Evolutionary conservation across 2,113 vertebrate species (phyloP).

Genomic region (Microcebus griseorufus): DNA sequence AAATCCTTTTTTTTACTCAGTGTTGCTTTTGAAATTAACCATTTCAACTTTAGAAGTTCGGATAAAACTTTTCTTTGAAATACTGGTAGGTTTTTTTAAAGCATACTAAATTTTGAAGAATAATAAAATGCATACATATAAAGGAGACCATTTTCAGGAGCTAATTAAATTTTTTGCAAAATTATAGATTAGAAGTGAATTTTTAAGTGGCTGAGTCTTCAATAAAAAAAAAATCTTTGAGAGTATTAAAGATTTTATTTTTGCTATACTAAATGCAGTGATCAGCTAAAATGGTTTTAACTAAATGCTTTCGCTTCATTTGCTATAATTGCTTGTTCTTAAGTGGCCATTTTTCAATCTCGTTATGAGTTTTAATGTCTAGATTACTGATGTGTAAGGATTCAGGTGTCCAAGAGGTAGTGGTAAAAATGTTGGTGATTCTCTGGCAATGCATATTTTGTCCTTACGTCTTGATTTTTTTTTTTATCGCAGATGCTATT

Average conservation of each 20-base stretch:
- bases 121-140: constrained; percentile 47
- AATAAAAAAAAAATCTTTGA: constrained; percentile 41
- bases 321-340: constrained; percentile 23
- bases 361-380: neutral
- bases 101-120: constrained; percentile 29
- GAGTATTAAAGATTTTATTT: constrained; percentile 23
- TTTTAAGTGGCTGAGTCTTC: constrained; percentile 57
- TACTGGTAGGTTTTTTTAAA: constrained; percentile 44
- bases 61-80: constrained; percentile 52
- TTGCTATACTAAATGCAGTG: neutral
- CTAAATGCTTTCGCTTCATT: constrained; percentile 6
- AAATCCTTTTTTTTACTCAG: neutral
- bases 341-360: constrained; percentile 21
- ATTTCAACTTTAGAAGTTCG: constrained; percentile 17
- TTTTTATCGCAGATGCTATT: constrained; percentile 91
- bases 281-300: constrained; percentile 56
- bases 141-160: constrained; percentile 35
- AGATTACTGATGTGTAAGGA: neutral
- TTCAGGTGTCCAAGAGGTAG: neutral
- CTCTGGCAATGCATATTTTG: neutral
- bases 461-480: neutral
- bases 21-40: constrained; percentile 38
- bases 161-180: constrained; percentile 63
- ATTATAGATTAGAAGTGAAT: constrained; percentile 68
- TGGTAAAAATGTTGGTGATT: constrained; percentile 14